A percentile compares a stretch with the other conserved stretches of the same genome.
Evolutionary conservation across 2,888 invertebrate genomes (phyloP).

Genomic region (Sphaerophoria taeniata): DNA sequence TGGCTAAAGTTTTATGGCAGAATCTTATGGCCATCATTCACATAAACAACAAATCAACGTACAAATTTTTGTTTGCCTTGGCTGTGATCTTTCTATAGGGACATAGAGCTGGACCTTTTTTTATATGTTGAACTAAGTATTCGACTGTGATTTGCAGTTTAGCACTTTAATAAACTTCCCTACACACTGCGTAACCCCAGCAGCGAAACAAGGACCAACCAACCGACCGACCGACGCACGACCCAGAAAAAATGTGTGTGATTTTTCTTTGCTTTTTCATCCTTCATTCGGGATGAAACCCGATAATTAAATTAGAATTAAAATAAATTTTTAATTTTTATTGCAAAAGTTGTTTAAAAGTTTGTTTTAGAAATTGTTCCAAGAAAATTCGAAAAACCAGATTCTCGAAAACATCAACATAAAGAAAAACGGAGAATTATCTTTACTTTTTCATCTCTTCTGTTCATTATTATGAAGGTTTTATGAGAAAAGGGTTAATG

Average conservation of each 20-base stretch:
- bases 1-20: constrained; percentile 51
- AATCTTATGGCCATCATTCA: constrained; percentile 60
- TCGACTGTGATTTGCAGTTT: constrained; percentile 40
- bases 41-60: constrained; percentile 66
- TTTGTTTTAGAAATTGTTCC: neutral
- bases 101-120: neutral
- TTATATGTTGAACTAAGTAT: constrained; percentile 6
- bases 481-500: constrained; percentile 20
- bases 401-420: neutral
- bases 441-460: constrained; percentile 8
- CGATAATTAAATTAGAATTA: constrained; percentile 56
- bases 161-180: constrained; percentile 68
- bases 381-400: constrained; percentile 2
- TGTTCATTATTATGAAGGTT: constrained; percentile 6
- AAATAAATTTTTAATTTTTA: constrained; percentile 44
- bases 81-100: neutral
- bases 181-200: constrained; percentile 3
- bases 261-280: neutral
- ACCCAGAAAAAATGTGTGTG: neutral
- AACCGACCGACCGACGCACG: neutral
- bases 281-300: constrained; percentile 23
- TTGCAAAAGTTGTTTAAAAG: constrained; percentile 27
- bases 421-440: constrained; percentile 3
- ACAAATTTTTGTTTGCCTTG: constrained; percentile 53
- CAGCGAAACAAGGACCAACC: neutral